Evolutionary conservation across 2,113 vertebrate species (phyloP).

Genomic region (Lepus americanus): DNA sequence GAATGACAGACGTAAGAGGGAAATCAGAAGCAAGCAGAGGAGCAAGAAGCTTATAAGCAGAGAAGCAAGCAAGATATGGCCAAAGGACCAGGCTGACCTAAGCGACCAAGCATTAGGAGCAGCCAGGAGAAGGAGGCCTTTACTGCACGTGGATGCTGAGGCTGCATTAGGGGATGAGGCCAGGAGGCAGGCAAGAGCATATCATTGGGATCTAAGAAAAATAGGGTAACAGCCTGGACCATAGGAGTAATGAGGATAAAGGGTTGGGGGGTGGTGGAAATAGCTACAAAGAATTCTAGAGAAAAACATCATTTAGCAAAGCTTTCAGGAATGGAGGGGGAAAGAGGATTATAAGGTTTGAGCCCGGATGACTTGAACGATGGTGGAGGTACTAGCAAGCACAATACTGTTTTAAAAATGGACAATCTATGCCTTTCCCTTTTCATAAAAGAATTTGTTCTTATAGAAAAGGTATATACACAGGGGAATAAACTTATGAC

Average conservation of each 20-base stretch:
- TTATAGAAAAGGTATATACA: not conserved
- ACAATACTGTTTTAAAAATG: not conserved
- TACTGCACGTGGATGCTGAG: not conserved
- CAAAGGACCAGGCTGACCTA: not conserved
- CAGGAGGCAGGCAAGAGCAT: not conserved
- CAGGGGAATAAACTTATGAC: not conserved
- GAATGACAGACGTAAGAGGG: not conserved
- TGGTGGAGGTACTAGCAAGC: not conserved
- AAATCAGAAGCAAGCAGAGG: too few species aligned
- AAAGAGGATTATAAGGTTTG: not conserved
- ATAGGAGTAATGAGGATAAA: not conserved
- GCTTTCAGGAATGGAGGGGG: not conserved
- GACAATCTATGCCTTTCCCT: not conserved
- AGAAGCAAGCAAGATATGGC: not conserved
- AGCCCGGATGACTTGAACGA: not conserved
- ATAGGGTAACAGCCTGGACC: not conserved
- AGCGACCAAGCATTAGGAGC: not conserved
- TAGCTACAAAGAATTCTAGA: not conserved
- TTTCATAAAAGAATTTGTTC: conserved; percentile 1
- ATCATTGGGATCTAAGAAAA: not conserved
- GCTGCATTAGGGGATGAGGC: not conserved
- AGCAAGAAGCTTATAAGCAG: too few species aligned
- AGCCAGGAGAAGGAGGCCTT: not conserved
- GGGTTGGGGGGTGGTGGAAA: rapidly evolving
- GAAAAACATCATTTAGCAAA: not conserved